Evolutionary conservation across 1,140 invertebrate genomes (phyloP).

Genomic region (Euwallacea similis): DNA sequence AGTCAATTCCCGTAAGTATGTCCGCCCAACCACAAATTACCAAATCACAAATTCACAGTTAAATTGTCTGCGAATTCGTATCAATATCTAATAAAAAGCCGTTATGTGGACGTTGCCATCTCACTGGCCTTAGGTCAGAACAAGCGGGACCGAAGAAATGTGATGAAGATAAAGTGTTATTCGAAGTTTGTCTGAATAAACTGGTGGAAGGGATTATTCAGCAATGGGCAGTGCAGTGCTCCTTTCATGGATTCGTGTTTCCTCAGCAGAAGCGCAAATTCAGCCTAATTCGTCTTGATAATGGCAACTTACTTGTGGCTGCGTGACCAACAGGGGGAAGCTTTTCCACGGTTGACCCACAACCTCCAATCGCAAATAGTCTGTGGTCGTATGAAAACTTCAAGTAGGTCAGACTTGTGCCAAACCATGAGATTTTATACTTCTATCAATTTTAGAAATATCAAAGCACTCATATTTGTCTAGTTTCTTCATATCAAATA

Average conservation of each 20-base stretch:
- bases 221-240: constrained; percentile 20
- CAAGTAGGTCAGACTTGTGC: too few relatives aligned
- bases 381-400: too few relatives aligned
- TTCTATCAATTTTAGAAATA: too few relatives aligned
- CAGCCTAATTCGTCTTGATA: background rate
- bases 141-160: constrained; percentile 18
- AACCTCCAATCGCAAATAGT: background rate
- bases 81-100: constrained; percentile 18
- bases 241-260: background rate
- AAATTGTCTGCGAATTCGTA: constrained; percentile 11
- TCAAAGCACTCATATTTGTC: too few relatives aligned
- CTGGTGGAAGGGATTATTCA: constrained; percentile 19
- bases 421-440: background rate
- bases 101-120: constrained; percentile 23
- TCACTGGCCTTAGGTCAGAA: constrained; percentile 23
- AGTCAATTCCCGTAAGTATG: constrained; percentile 1
- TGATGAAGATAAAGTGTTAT: constrained; percentile 35
- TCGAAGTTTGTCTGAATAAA: constrained; percentile 27
- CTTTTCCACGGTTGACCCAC: too few relatives aligned
- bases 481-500: too few relatives aligned
- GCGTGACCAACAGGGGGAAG: background rate
- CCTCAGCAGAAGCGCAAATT: background rate
- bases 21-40: background rate
- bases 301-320: background rate
- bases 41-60: constrained; percentile 5